Conservation (phyloP, 30 jellyfish, hydroid and myxozoan genomes). For the Turritopsis rubra region DNA sequence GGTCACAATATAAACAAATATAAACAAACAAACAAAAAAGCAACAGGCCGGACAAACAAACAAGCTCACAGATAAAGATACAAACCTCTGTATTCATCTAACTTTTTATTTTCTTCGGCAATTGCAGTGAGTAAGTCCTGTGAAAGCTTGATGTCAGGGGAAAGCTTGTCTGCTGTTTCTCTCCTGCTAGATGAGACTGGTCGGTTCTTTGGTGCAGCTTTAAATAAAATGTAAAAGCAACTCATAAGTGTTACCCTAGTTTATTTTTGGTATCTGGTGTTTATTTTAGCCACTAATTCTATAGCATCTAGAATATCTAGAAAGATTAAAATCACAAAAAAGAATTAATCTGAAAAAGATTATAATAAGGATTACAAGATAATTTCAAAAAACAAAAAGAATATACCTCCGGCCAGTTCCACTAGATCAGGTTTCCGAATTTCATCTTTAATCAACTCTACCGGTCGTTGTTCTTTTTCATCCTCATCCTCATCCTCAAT, state of each 20-base stretch:
- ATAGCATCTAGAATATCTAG: no score
- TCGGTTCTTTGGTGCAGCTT: slow-evolving; percentile 25
- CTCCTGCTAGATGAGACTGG: slow-evolving; percentile 25
- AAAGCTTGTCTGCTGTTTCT: not conserved
- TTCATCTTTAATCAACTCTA: no score
- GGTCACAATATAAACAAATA: no score
- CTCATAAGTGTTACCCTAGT: no score
- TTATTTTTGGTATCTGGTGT: no score
- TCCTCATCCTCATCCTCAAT: slow-evolving; percentile 14
- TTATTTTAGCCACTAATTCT: no score
- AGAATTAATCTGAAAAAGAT: no score
- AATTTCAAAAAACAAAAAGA: not conserved
- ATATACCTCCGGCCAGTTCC: slow-evolving; percentile 8
- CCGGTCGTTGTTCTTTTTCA: not conserved
- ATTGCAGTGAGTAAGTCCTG: slow-evolving; percentile 18
- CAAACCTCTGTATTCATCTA: slow-evolving; percentile 16
- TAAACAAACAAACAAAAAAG: not conserved
- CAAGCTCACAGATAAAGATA: not conserved
- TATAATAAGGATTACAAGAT: no score
- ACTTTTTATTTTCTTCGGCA: slow-evolving; percentile 25
- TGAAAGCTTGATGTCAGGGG: slow-evolving; percentile 1
- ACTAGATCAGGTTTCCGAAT: not conserved
- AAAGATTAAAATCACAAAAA: no score
- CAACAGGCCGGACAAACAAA: not conserved
- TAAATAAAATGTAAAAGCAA: no score